Evolutionary conservation across 2,113 vertebrate genomes (phyloP), one percentile per base, ranked within the genome.

Genomic region (Dendropsophus ebraccatus): DNA sequence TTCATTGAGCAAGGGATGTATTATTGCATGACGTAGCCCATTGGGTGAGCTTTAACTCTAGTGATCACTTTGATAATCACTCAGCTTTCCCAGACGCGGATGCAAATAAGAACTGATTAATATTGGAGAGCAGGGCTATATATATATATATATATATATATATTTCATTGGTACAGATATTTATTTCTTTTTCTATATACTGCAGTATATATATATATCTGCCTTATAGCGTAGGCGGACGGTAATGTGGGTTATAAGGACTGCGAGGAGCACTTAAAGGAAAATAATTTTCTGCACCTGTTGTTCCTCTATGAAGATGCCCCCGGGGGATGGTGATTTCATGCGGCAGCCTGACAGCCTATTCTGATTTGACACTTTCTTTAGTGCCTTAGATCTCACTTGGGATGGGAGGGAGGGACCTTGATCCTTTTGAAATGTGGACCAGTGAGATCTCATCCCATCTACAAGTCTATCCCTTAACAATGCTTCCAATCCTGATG

Each of bases 401-500:
- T 81, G 78, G 78, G 78, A 80, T 56, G 23, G 14, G 77, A 7
- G 16, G 76, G 49, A 58, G 76, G 32, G 76, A 79, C 76, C 7
- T 23, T 62, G 77, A 58, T 80, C 77, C 77, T 80, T 45, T 80
- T 25, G 77, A 80, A 80, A 80, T 58, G 19, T 79, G 76, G 76
- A 79, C 76, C 30, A 81, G 58, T n/a, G 4, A 41, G 58, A 62
- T 47, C 35, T 13, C 78, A 37, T 81, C 56, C 62, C 56, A 47
- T 60, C 54, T 54, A 19, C 74, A 52, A 30, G 16, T 30, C 47
- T 81, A 41, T 81, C 56, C 56, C 78, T 60, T 17, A 81, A 58
- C 35, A 62, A 65, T 81, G 56, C 78, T 2, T 62, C 5, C 21
- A 17, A 65, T 62, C 13, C 2, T 14, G 17, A 65, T 62, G 58